phyloP scores from a whole-genome alignment of 2,113 vertebrate species.

The Colossoma macropomum region DNA sequence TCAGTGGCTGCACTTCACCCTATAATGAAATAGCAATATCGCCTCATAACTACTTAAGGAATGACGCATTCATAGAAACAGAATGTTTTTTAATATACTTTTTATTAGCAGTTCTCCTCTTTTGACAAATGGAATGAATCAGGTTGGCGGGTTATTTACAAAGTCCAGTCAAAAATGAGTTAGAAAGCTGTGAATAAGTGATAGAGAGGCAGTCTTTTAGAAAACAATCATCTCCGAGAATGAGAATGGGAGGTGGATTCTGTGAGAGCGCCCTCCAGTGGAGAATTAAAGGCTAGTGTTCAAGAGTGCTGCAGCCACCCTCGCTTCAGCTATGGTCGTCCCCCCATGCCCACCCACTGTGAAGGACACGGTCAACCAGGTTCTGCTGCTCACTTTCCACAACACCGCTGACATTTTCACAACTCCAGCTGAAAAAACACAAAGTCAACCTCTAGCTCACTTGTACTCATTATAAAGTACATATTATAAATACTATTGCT shows the following conservation, averaged over 20 bases:
- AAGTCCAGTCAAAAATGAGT: constrained; percentile 76
- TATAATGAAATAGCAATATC: background rate
- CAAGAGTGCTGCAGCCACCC: constrained; percentile 51
- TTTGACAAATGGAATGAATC: constrained; percentile 87
- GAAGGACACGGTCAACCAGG: constrained; percentile 29
- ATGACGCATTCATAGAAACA: constrained; percentile 42
- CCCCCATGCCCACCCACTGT: constrained; percentile 3
- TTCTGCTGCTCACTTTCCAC: constrained; percentile 32
- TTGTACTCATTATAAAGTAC: constrained; percentile 41
- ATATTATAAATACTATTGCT: constrained; percentile 65
- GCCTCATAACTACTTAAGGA: background rate
- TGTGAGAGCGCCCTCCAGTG: constrained; percentile 54
- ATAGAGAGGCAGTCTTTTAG: constrained; percentile 67
- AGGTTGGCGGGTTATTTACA: constrained; percentile 77
- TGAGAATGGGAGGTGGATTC: constrained; percentile 67
- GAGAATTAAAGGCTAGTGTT: constrained; percentile 64
- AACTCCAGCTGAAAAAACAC: constrained; percentile 65
- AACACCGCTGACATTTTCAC: constrained; percentile 62
- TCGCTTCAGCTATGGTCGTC: constrained; percentile 30
- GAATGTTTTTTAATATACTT: constrained; percentile 79
- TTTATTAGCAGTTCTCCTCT: constrained; percentile 91
- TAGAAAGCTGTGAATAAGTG: constrained; percentile 67
- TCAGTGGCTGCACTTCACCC: background rate
- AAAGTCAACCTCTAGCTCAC: constrained; percentile 35
- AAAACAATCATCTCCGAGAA: constrained; percentile 71